These are phyloP conservation scores for Alosa alosa DNA, from an alignment of 2,113 vertebrate genomes.

Conservation along the genomic window DNA sequence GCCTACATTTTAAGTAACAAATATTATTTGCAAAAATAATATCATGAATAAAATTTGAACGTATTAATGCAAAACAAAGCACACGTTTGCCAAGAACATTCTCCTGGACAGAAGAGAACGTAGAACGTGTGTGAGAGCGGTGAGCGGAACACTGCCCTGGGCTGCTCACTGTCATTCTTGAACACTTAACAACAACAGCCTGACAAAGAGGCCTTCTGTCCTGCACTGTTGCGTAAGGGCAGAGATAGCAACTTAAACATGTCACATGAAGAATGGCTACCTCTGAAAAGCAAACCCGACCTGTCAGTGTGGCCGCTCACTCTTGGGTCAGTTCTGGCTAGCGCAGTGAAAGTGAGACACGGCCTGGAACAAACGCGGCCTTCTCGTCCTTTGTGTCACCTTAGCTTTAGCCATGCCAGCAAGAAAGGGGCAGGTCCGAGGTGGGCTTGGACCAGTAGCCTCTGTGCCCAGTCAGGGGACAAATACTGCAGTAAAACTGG, in stretches of 20 bases:
- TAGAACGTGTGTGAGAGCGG: too few relatives aligned
- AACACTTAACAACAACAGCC: neutral
- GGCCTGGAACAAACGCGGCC: too few relatives aligned
- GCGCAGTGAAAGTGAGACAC: too few relatives aligned
- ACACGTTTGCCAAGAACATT: neutral
- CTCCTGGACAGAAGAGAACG: neutral
- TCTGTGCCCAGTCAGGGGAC: neutral
- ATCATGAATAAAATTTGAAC: neutral
- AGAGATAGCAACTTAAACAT: neutral
- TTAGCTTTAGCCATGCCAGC: neutral
- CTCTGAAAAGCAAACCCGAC: neutral
- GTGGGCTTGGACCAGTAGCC: neutral
- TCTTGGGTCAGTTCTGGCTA: too few relatives aligned
- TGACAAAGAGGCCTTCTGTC: neutral
- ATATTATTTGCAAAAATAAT: neutral
- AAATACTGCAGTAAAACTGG: neutral
- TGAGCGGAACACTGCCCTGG: neutral
- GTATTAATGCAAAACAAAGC: neutral
- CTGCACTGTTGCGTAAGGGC: neutral
- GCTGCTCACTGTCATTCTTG: neutral
- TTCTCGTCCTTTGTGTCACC: too few relatives aligned
- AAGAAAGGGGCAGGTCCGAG: neutral
- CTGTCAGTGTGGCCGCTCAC: too few relatives aligned
- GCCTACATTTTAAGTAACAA: neutral
- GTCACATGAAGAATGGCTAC: neutral